phyloP scores from a whole-genome alignment of 2,888 invertebrate genomes.

The Hydropsyche betteni region DNA sequence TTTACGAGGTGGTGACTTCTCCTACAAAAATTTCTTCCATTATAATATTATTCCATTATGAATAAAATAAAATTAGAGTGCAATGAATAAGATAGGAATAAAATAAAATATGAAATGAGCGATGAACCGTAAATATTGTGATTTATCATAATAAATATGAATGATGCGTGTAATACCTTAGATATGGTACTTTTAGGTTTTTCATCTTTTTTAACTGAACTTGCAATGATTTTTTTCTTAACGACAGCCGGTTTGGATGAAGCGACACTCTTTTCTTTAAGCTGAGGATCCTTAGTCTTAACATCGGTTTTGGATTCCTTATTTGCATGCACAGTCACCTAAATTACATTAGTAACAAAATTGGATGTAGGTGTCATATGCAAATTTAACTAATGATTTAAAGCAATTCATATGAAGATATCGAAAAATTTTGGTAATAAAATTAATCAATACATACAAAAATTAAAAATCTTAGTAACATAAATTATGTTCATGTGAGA shows the following conservation, averaged over 20 bases:
- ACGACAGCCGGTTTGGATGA: constrained; percentile 51
- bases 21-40: constrained; percentile 34
- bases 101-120: background rate
- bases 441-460: too few species aligned
- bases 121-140: background rate
- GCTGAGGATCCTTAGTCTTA: constrained; percentile 51
- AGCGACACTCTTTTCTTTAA: constrained; percentile 49
- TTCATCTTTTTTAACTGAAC: constrained; percentile 57
- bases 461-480: too few species aligned
- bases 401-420: constrained; percentile 3
- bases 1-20: constrained; percentile 50
- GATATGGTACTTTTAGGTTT: constrained; percentile 59
- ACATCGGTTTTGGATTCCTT: constrained; percentile 53
- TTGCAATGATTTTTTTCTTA: constrained; percentile 52
- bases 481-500: background rate
- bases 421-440: background rate
- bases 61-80: too few species aligned
- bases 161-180: constrained; percentile 26
- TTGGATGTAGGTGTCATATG: constrained; percentile 52
- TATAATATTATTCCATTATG: background rate
- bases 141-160: background rate
- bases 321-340: constrained; percentile 54
- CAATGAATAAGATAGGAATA: background rate
- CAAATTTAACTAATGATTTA: background rate
- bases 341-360: constrained; percentile 51